A percentile compares a stretch with the other conserved stretches of the same genome.
phyloP scores from a whole-genome alignment of 2,113 vertebrate species.

The Laticauda laticaudata region DNA sequence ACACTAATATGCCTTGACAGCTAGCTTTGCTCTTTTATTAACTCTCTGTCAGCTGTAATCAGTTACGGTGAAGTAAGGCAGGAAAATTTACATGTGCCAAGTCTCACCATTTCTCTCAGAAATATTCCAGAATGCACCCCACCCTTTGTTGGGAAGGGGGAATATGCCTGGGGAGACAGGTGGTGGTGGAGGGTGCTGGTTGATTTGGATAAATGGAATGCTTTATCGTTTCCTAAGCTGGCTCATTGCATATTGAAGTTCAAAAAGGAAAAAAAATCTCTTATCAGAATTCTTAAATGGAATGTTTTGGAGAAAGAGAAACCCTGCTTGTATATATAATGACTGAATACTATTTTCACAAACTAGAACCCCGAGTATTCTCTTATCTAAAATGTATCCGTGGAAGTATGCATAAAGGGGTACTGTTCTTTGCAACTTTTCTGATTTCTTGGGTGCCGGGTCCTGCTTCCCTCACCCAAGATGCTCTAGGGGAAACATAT shows the following conservation, averaged over 20 bases:
- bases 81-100: conserved; percentile 78
- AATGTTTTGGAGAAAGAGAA: neutral
- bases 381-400: neutral
- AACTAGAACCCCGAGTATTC: neutral
- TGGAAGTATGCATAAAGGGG: neutral
- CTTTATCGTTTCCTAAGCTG: neutral
- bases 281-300: neutral
- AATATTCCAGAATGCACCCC: conserved; percentile 43
- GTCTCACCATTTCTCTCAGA: conserved; percentile 51
- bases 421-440: neutral
- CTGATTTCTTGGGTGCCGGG: neutral
- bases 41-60: conserved; percentile 89
- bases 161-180: fast-evolving
- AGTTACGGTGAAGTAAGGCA: conserved; percentile 88
- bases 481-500: neutral
- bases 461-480: neutral
- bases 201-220: neutral
- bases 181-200: neutral
- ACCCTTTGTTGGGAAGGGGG: conserved; percentile 19
- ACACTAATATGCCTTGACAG: conserved; percentile 92
- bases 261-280: neutral
- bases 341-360: neutral
- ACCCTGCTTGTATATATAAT: neutral
- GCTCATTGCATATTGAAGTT: neutral
- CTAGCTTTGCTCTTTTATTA: conserved; percentile 93